Evolutionary conservation across 2,113 vertebrate genomes (phyloP), one percentile per base, ranked within the genome.

Genomic region (Nyctereutes procyonoides): DNA sequence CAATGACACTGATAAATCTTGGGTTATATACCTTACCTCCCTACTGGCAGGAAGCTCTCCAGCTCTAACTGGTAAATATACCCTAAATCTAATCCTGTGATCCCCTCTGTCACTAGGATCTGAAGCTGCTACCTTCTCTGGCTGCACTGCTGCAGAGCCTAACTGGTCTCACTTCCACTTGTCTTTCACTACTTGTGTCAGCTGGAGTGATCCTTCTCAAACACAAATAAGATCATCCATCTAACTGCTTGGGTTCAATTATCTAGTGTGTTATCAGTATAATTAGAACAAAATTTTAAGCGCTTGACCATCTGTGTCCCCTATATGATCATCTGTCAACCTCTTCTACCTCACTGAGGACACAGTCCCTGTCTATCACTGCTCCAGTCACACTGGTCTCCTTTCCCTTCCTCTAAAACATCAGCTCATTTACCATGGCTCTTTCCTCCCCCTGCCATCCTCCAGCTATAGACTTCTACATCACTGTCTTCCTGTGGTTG

Each of bases 141-240:
- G 19, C 11, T 62, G 71, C 69, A 43, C 17, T 2, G 14, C 22
- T 12, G 38, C 35, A 79, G n/a, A 93, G 28, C 85, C 63, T 38
- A 22, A 16, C 5, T 62, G 62, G 76, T 51, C 74, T 17, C 26
- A 30, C 14, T 77, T 77, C 74, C 43, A 51, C 3, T 1, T 28
- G 38, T 28, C 35, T 76, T 76, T 26, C 43, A 30, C 26, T 77
- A 77, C 48, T 38, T 56, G 20, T 26, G 81, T 56, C 11, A 85
- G 43, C 24, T 17, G 32, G 84, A 74, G 13, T 28, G n/a, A 56
- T 56, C 16, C 74, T 84, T 81, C 76, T 90, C 82, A 90, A 92
- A 85, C 35, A 62, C 17, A 15, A 55, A 48, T 63, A 17, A 56
- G 26, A 92, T 83, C 22, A 90, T 3, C 26, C 26, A 90, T 3